Evolutionary conservation across 1,140 invertebrate genomes (phyloP), one percentile per base, ranked within the genome.

Genomic region (Coenobita brevimanus): DNA sequence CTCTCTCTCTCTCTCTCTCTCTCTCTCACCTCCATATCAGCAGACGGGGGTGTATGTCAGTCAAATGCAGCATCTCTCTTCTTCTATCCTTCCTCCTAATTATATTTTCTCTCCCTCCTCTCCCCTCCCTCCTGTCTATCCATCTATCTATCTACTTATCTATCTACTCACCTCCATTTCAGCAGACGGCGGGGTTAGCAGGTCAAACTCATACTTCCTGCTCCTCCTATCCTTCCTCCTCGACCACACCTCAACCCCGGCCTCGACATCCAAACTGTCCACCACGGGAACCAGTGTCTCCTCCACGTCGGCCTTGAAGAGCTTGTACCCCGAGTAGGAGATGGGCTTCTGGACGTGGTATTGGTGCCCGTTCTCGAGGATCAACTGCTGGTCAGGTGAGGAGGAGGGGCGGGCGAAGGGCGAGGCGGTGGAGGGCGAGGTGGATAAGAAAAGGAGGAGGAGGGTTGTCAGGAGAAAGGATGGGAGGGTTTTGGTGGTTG

Each of bases 321-420:
- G 82, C 38, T 85, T 85, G 54, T 85, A 85, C 24, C 82, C 82
- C 6, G 50, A n/a, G 54, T 85, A 85, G 73, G 82, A 85, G 46
- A 82, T 64, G 6, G 80, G 38, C 4, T 67, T 24, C 21, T 17
- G 36, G 36, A 6, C 41, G 33, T 67, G 80, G 13, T 43, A 41
- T 1, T 33, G 17, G 27, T 27, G 17, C 8, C n/a, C n/a, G n/a
- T 24, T n/a, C 62, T 6, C 41, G 8, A n/a, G 33, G 36, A 73
- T 73, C 36, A 38, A 21, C n/a, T 36, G 21, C 38, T 3, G 10
- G 69, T 38, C 17, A 41, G 69, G 41, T 17, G 13, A 13, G 41
- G 36, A 21, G 24, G 36, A 2, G 38, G 46, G 6, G 6, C 6
- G 46, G 17, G 46, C 17, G 46, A 50, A 50, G 46, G 17, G 46